Base-by-base conservation (phyloP, 2,113 vertebrate genomes). In the Bettongia penicillata region DNA sequence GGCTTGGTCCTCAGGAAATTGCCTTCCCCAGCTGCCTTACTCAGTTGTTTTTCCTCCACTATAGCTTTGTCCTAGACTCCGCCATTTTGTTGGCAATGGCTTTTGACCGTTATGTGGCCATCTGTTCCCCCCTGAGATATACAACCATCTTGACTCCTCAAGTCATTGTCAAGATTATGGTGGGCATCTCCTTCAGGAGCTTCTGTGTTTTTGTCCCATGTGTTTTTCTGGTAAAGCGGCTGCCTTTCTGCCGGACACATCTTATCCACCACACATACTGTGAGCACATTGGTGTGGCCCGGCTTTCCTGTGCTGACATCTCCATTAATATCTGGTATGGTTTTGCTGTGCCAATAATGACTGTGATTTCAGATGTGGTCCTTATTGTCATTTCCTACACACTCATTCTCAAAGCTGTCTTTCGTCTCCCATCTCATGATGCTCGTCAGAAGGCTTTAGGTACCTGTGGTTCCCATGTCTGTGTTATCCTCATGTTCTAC, bases 21-120 rank as follows among this genome's bases (percentile, higher is more conserved):
- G 95, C 57, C 91, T 97, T 98, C 53, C 51, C 94, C 24, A 94
- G 94, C 23, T 98, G 97, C 48, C 92, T 98, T 53, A 96, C 95
- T 7, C 97, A 98, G 0, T 93, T 98, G 92, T 98, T 98, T 93
- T 98, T 97, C 52, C 91, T 97, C 24, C 96, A 98, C 23, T 95
- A 48, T 10, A 97, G 95, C 91, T 97, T 89, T 84, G 95, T 94
- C 47, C 51, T 98, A n/a, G 97, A 97, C 57, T 97, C 96, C 0
- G 97, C 95, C 50, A 95, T 97, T 3, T 51, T 97, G 5, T 49
- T 97, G 25, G 94, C 95, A 14, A 97, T 97, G 97, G 96, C 96
- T 2, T 96, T 97, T 84, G 97, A 98, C 91, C 84, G 50, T 31
- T 97, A 95, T 0, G 91, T 96, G 61, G 97, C 97, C 53, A 97